phyloP scores from a whole-genome alignment of 2,113 vertebrate genomes.

The Epinephelus lanceolatus region DNA sequence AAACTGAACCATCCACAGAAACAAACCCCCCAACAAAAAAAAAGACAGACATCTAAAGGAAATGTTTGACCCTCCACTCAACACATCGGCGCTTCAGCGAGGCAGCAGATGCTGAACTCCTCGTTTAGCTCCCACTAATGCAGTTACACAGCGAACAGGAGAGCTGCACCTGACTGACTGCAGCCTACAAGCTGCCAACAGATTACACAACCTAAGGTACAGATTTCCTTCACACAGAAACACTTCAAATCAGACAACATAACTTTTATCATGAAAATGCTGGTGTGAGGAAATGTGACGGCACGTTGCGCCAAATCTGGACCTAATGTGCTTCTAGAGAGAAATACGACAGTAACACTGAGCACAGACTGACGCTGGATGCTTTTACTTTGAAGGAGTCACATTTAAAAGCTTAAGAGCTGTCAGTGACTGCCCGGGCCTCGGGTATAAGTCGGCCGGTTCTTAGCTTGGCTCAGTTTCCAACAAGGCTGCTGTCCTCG shows the following conservation, averaged over 20 bases:
- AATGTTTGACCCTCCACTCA: neutral
- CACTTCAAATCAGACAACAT: neutral
- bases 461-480: slow-evolving; percentile 53
- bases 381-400: slow-evolving; percentile 43
- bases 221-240: slow-evolving; percentile 21
- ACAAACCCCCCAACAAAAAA: neutral
- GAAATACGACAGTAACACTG: neutral
- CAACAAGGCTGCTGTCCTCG: slow-evolving; percentile 26
- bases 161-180: slow-evolving; percentile 40
- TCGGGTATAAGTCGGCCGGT: slow-evolving; percentile 38
- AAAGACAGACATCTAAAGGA: neutral
- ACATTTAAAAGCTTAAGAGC: slow-evolving; percentile 50
- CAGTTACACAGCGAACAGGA: slow-evolving; percentile 35
- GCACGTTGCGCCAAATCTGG: neutral
- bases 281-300: slow-evolving; percentile 31
- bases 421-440: slow-evolving; percentile 21
- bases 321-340: slow-evolving; percentile 39
- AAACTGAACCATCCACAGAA: slow-evolving; percentile 10
- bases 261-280: slow-evolving; percentile 16
- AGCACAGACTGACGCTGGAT: neutral
- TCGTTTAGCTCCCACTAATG: slow-evolving; percentile 23
- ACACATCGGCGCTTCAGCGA: neutral
- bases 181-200: slow-evolving; percentile 21
- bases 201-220: neutral
- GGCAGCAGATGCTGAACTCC: slow-evolving; percentile 36